phyloP scores from a whole-genome alignment of 2,113 vertebrate species.

The Leucopternis melanops region DNA sequence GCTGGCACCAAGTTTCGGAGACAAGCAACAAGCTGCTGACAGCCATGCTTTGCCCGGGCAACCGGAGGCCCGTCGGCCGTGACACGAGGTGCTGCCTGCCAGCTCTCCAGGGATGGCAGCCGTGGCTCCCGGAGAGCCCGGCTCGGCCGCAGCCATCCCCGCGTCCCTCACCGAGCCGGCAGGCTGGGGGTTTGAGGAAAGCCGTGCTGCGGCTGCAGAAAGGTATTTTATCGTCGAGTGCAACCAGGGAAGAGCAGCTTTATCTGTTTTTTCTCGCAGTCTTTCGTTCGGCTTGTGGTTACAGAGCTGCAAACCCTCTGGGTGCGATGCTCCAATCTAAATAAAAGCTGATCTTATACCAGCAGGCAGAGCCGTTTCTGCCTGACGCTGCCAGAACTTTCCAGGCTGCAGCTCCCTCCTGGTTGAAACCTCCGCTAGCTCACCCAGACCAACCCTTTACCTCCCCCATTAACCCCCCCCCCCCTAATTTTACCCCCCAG shows the following conservation, averaged over 20 bases:
- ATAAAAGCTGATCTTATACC: background rate
- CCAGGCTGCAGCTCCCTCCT: background rate
- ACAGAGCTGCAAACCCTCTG: background rate
- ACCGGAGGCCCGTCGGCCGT: rapidly evolving
- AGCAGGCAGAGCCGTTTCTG: background rate
- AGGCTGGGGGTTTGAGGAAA: background rate
- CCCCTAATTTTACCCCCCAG: background rate
- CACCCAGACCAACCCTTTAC: background rate
- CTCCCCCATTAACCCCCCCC: no score
- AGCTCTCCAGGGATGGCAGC: background rate
- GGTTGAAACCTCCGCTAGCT: background rate
- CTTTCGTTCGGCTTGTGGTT: background rate
- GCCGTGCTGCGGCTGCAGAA: background rate
- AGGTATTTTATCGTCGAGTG: background rate
- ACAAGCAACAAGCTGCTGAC: background rate
- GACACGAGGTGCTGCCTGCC: background rate
- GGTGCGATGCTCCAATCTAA: background rate
- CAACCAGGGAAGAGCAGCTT: background rate
- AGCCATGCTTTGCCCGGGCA: background rate
- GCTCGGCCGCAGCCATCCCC: background rate
- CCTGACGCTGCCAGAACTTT: background rate
- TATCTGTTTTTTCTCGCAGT: background rate
- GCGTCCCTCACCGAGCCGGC: background rate
- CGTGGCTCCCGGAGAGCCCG: background rate
- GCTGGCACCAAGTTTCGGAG: background rate